Base-by-base conservation (phyloP, 2,888 invertebrate species). In the Fragum fragum region DNA sequence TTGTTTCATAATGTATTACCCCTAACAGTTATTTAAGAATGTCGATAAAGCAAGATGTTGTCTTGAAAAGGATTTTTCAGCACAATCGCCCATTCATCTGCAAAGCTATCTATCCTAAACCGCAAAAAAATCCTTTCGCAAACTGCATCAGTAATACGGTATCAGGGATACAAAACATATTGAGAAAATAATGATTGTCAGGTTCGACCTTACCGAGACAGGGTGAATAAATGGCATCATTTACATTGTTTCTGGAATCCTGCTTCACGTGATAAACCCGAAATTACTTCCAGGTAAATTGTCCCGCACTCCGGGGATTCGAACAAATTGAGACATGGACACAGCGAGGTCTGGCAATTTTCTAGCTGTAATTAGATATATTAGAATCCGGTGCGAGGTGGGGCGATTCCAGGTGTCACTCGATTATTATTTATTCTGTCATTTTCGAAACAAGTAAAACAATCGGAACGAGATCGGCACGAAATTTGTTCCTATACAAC, bases 401-500 rank as follows among this genome's bases (percentile, higher is more conserved):
- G 21, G 23, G 18, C 29, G 36, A 66, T 66, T 66, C 36, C 66
- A 66, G 66, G 66, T 66, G 66, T 66, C 66, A 66, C 42, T 42
- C 66, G 66, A 42, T 66, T 66, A 42, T 66, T 66, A 66, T 66
- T 66, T 66, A 42, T 66, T 66, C 66, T 26, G 42, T 26, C 42
- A 66, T 66, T 66, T 42, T 26, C 21, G 26, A 66, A n/a, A 42
- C 26, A 14, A 16, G 66, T 21, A 66, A n/a, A 42, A 42, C 42
- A 66, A 66, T 42, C 42, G 14, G 42, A 66, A 9, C 39, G 21
- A 42, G 66, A 18, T 7, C 66, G 26, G 26, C 66, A 42, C 23
- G 23, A 42, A 42, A 66, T 36, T 18, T 36, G 42, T 66, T 63
- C 68, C 71, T 55, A 71, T 71, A 73, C 68, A 83, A 75, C 83